Base-by-base conservation (phyloP, 2,797 vertebrate genomes). In the Enteromius radiatus region DNA sequence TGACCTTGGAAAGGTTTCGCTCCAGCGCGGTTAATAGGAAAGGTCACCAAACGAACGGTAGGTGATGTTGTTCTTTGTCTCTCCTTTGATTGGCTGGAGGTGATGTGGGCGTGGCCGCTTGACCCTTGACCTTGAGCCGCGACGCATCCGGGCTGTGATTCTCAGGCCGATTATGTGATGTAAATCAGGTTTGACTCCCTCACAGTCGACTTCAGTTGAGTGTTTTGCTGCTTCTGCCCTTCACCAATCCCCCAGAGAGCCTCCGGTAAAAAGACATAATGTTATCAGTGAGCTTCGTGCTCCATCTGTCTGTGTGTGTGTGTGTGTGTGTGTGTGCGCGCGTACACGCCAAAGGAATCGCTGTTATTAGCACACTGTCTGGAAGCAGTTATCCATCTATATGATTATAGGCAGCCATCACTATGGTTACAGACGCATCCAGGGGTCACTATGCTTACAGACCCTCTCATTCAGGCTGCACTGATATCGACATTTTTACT, bases 1-100 rank as follows among this genome's bases (percentile, higher is more conserved):
- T 92, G 93, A 94, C 94, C 93, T 94, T 94, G 80, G 15, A 26
- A 28, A 28, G 21, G 31, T 47, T 36, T 49, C 6, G 15, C 65
- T 59, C 33, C 38, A 17, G 21, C 12, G 36, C 19, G 5, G 21
- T 82, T 76, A 23, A 69, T 82, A 36, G 47, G 36, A 47, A 76
- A 82, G 73, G 64, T 76, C 28, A 5, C 15, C 4, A 3, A 10
- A 14, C 5, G 26, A 45, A 26, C 5, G 4, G 11, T 43, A 23
- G 69, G 9, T 36, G 28, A 49, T 47, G 69, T 5, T 73, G 45
- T 73, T 43, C 36, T 78, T 31, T 1, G 4, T 8, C 28, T 19
- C 15, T 67, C 38, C n/a, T 36, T n/a, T 36, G 33, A 36, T 74
- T 49, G 21, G 68, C n/a, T 36, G 12, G 31, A 36, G 31, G 43